Base-by-base conservation (phyloP, 2,797 vertebrate species). In the Hyperoplus immaculatus region DNA sequence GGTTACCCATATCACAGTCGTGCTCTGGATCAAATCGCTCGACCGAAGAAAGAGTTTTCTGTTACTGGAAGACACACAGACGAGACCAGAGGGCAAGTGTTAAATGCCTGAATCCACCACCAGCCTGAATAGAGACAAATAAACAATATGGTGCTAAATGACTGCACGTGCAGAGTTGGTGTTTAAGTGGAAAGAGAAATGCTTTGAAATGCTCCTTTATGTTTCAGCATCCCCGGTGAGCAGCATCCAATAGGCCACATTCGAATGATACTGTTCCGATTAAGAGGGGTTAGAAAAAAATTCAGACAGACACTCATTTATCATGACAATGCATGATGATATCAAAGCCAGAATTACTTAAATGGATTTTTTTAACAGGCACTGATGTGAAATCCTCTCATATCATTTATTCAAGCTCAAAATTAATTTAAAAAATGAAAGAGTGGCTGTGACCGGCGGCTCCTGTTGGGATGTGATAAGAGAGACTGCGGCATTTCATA, bases 401-500 rank as follows among this genome's bases (percentile, higher is more conserved):
- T 82, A 83, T 84, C 65, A 77, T 79, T 90, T 83, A 85, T 89
- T 89, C 74, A 72, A 61, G 42, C 75, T 74, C n/a, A 81, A 87
- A 87, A 85, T 82, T 75, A 85, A 84, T 86, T 84, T 64, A 60
- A 80, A 81, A 86, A 88, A 82, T 69, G 69, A 88, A 84, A 80
- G 75, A 54, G 18, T 81, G 9, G 54, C 75, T 76, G 77, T 77
- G 81, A 82, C 80, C 63, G 74, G 51, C 58, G 46, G 71, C 82
- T 90, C 70, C 87, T 90, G 86, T 63, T 63, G 78, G 66, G 69
- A 63, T 61, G 73, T 78, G 88, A 90, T 91, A 84, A 90, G 88
- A 79, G 58, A 50, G 38, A 71, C 55, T 39, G 66, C 49, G 66
- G 81, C 66, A 70, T 77, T 29, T 83, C 63, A 56, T 63, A 75